Evolutionary conservation across 1,140 invertebrate species (phyloP).

Genomic region (Pogonomyrmex barbatus): DNA sequence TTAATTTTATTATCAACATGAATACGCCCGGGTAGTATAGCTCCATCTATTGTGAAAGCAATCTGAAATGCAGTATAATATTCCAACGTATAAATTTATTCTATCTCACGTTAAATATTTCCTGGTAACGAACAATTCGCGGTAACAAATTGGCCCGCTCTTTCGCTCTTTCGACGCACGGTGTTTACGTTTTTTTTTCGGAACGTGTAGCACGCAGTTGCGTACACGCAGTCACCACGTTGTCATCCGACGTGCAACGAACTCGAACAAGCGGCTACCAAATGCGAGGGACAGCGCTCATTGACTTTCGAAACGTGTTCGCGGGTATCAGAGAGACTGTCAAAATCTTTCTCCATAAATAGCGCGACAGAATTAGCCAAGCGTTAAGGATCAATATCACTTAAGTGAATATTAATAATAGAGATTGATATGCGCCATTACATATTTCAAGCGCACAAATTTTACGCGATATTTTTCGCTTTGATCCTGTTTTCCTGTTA

Average conservation of each 20-base stretch:
- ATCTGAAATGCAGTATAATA: background rate
- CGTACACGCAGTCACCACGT: slow-evolving; percentile 11
- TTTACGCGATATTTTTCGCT: background rate
- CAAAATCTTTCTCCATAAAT: background rate
- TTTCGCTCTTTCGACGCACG: background rate
- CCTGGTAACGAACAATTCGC: slow-evolving; percentile 10
- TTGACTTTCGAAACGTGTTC: slow-evolving; percentile 10
- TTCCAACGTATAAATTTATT: background rate
- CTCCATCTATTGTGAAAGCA: background rate
- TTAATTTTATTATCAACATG: background rate
- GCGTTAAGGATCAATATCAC: background rate
- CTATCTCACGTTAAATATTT: slow-evolving; percentile 18
- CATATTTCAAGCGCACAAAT: background rate
- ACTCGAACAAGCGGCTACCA: background rate
- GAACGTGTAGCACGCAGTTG: background rate
- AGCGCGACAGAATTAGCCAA: slow-evolving; percentile 1
- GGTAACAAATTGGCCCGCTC: slow-evolving; percentile 10
- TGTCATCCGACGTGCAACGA: background rate
- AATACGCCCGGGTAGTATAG: background rate
- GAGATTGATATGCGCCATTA: background rate
- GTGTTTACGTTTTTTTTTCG: slow-evolving; percentile 34
- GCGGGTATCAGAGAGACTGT: background rate
- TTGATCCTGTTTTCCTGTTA: background rate
- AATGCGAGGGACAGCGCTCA: background rate
- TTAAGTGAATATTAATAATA: background rate